Percentiles rank a stretch among this genome's conserved stretches.
Evolutionary conservation across 2,888 invertebrate species (phyloP).

Genomic region (Steinernema scapterisci): DNA sequence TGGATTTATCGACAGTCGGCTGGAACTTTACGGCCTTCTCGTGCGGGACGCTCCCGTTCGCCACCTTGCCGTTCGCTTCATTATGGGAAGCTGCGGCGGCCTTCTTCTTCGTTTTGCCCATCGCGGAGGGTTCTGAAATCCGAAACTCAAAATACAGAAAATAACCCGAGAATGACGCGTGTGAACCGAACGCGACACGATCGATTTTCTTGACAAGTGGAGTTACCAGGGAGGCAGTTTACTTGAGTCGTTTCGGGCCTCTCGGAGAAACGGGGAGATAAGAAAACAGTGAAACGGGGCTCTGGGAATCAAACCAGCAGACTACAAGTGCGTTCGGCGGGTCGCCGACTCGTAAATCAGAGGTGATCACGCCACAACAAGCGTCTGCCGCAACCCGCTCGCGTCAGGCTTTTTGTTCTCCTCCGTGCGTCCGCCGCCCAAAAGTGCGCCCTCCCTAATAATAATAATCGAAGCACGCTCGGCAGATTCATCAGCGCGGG

Average conservation of each 20-base stretch:
- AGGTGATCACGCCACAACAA: conserved; percentile 13
- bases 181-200: conserved; percentile 3
- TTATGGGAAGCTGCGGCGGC: background rate
- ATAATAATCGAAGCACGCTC: background rate
- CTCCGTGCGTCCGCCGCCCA: background rate
- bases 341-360: conserved; percentile 17
- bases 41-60: background rate
- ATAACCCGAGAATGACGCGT: background rate
- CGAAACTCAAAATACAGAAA: background rate
- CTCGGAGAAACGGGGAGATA: background rate
- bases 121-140: background rate
- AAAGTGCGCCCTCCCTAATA: conserved; percentile 9
- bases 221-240: conserved; percentile 6
- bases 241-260: background rate
- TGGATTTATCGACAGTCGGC: conserved; percentile 1
- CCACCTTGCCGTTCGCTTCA: conserved; percentile 7
- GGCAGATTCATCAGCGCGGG: too few species aligned
- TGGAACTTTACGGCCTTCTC: conserved; percentile 9
- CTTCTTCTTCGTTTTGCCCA: conserved; percentile 23
- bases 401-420: background rate
- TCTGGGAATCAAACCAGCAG: background rate
- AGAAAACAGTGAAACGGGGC: conserved; percentile 6
- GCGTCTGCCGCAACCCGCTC: background rate
- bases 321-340: background rate
- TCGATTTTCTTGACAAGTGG: conserved; percentile 10